Percentiles rank a stretch among this genome's conserved stretches.
Evolutionary conservation across 2,113 vertebrate species (phyloP).

Genomic region (Neomonachus schauinslandi): DNA sequence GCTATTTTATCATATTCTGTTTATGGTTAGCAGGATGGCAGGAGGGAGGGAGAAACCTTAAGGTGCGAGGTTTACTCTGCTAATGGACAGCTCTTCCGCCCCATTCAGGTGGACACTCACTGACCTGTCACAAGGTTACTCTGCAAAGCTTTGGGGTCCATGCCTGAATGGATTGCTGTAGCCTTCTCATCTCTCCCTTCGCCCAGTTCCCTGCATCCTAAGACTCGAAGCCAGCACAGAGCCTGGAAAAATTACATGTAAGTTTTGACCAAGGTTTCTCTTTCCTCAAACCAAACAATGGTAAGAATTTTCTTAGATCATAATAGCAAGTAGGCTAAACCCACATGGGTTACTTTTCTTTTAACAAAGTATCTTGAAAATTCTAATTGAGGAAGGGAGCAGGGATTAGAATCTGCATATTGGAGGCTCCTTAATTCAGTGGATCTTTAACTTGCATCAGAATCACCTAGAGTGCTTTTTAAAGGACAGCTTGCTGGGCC

Average conservation of each 20-base stretch:
- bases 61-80: background rate
- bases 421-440: slow-evolving; percentile 57
- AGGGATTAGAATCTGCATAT: slow-evolving; percentile 68
- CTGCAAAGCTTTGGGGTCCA: slow-evolving; percentile 79
- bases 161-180: slow-evolving; percentile 89
- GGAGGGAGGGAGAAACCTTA: background rate
- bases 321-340: slow-evolving; percentile 30
- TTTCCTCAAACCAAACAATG: slow-evolving; percentile 67
- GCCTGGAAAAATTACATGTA: slow-evolving; percentile 89
- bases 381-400: slow-evolving; percentile 70
- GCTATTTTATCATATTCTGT: background rate
- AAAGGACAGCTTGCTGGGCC: background rate
- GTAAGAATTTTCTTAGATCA: slow-evolving; percentile 23
- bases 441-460: background rate
- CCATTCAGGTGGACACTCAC: slow-evolving; percentile 78
- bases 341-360: slow-evolving; percentile 58
- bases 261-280: slow-evolving; percentile 78
- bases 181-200: slow-evolving; percentile 82
- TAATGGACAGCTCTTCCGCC: slow-evolving; percentile 71
- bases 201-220: slow-evolving; percentile 86
- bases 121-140: slow-evolving; percentile 78
- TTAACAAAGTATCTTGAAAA: slow-evolving; percentile 67
- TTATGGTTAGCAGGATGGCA: no score
- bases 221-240: slow-evolving; percentile 87
- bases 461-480: slow-evolving; percentile 4